Percentiles rank a stretch among this genome's conserved stretches.
Evolutionary conservation across 2,797 vertebrate species (phyloP).

Genomic region (Epinephelus malabaricus): DNA sequence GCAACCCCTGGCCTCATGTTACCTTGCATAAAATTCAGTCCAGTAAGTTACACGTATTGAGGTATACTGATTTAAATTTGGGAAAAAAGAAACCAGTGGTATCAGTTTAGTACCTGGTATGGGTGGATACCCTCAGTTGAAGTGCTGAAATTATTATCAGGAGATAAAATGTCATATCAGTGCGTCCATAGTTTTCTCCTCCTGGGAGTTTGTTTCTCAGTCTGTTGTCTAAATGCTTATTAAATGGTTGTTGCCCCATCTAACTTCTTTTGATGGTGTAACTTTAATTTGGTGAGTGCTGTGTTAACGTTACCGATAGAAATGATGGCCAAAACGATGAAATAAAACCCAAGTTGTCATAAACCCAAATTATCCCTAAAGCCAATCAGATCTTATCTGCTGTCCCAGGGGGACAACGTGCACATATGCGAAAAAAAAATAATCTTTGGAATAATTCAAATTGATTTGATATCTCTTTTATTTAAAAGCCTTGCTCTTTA

Average conservation of each 20-base stretch:
- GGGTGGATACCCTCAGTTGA: background rate
- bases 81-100: background rate
- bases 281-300: conserved; percentile 9
- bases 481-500: conserved; percentile 60
- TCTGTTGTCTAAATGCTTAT: conserved; percentile 10
- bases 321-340: conserved; percentile 15
- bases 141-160: background rate
- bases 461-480: conserved; percentile 52
- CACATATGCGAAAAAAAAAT: background rate
- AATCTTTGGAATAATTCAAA: conserved; percentile 35
- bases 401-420: conserved; percentile 28
- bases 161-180: background rate
- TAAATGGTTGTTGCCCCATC: conserved; percentile 3
- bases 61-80: background rate
- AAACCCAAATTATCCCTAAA: conserved; percentile 35
- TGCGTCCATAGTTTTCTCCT: background rate
- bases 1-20: background rate
- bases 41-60: background rate
- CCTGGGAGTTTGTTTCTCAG: background rate
- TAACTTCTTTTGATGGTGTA: background rate
- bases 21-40: background rate
- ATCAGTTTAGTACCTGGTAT: background rate
- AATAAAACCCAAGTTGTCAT: conserved; percentile 9
- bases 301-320: conserved; percentile 21
- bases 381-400: conserved; percentile 32